Percentiles rank a stretch among this genome's conserved stretches.
These are phyloP conservation scores for Paramormyrops kingsleyae DNA, from an alignment of 2,113 vertebrate species.

Conservation along the genomic window DNA sequence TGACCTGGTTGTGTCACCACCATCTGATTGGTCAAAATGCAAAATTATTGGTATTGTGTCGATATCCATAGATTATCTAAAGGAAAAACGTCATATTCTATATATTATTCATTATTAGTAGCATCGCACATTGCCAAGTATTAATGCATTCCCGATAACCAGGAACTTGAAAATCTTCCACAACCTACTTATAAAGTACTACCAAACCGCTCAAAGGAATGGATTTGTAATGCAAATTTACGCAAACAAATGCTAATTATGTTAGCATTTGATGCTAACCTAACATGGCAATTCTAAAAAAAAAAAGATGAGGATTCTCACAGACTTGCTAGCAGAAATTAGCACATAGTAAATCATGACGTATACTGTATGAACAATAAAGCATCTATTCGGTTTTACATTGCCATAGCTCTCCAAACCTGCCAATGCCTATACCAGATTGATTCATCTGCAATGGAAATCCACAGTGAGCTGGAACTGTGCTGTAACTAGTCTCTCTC, in stretches of 20 bases:
- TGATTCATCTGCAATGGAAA: background rate
- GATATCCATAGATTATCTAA: background rate
- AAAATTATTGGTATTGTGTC: background rate
- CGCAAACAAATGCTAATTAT: background rate
- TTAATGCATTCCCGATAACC: background rate
- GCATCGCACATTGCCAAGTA: background rate
- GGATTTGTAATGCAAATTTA: background rate
- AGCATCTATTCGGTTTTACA: background rate
- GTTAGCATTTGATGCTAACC: background rate
- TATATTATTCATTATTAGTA: background rate
- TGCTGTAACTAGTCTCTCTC: background rate
- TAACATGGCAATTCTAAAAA: background rate
- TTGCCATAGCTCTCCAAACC: background rate
- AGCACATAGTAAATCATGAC: background rate
- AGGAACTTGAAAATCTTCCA: background rate
- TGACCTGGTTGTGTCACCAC: background rate
- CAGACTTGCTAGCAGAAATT: background rate
- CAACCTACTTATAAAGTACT: background rate
- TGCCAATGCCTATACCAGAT: background rate
- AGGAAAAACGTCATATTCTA: background rate
- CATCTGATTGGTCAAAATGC: background rate
- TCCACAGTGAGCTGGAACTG: background rate
- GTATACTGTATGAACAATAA: background rate
- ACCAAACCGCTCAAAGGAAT: background rate
- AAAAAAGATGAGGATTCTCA: background rate